phyloP scores from a whole-genome alignment of 2,888 invertebrate genomes.

The Axea sp. region DNA sequence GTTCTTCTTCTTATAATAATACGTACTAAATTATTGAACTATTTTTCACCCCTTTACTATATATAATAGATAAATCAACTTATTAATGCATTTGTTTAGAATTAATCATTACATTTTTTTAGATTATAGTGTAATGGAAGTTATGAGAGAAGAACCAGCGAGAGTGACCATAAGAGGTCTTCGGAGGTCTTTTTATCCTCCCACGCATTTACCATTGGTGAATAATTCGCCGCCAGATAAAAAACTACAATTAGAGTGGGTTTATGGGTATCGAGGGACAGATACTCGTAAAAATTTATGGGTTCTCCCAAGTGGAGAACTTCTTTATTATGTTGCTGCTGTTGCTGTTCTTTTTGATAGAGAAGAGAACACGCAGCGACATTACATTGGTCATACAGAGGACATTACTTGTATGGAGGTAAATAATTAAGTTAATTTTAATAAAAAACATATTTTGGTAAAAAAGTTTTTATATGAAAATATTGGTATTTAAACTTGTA shows the following conservation, averaged over 20 bases:
- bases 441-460: too few relatives aligned
- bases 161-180: constrained; percentile 91
- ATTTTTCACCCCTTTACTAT: too few relatives aligned
- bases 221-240: constrained; percentile 94
- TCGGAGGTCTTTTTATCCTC: constrained; percentile 91
- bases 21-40: too few relatives aligned
- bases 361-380: constrained; percentile 92
- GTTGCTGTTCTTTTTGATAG: constrained; percentile 93
- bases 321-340: constrained; percentile 95
- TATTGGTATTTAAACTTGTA: too few relatives aligned
- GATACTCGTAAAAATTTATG: constrained; percentile 94
- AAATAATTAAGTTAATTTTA: too few relatives aligned
- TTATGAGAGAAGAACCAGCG: constrained; percentile 91
- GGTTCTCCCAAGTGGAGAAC: constrained; percentile 95
- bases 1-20: too few relatives aligned
- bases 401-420: constrained; percentile 92
- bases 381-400: constrained; percentile 94
- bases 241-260: constrained; percentile 94
- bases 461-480: too few relatives aligned
- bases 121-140: constrained; percentile 91
- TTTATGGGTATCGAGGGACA: constrained; percentile 96
- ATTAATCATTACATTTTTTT: too few relatives aligned
- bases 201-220: constrained; percentile 90
- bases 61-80: too few relatives aligned
- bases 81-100: too few relatives aligned